Evolutionary conservation across 2,113 vertebrate species (phyloP).

Genomic region (Sylvicapra grimmia): DNA sequence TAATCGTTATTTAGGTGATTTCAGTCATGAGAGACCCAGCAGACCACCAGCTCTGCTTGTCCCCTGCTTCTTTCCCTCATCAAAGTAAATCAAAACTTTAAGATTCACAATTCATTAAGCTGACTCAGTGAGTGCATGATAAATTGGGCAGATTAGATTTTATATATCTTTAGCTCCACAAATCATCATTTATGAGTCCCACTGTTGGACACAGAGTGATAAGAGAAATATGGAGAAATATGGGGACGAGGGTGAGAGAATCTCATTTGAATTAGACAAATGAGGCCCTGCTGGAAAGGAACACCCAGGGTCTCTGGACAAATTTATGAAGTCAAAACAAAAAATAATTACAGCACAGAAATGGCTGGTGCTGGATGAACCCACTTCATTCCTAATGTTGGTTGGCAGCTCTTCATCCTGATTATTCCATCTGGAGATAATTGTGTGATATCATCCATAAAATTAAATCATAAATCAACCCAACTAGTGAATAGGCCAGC

Average conservation of each 20-base stretch:
- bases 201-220: background rate
- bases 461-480: constrained; percentile 84
- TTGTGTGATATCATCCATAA: constrained; percentile 85
- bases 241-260: constrained; percentile 11
- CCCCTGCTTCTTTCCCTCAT: background rate
- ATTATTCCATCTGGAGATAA: constrained; percentile 86
- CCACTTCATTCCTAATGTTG: constrained; percentile 75
- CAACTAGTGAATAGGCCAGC: constrained; percentile 68
- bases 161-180: constrained; percentile 41
- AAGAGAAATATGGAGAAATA: background rate
- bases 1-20: constrained; percentile 14
- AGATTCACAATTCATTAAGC: constrained; percentile 21
- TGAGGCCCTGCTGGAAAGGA: constrained; percentile 30
- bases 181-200: constrained; percentile 21
- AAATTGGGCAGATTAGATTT: constrained; percentile 49
- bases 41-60: background rate
- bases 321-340: constrained; percentile 77
- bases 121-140: background rate
- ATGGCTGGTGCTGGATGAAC: constrained; percentile 72
- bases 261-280: constrained; percentile 60
- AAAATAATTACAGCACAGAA: constrained; percentile 78
- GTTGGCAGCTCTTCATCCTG: constrained; percentile 77
- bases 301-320: constrained; percentile 58
- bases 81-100: constrained; percentile 40
- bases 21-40: background rate